A percentile compares a stretch with the other conserved stretches of the same genome.
These are phyloP conservation scores for Patagioenas fasciata DNA, from an alignment of 2,113 vertebrate genomes.

Conservation along the genomic window DNA sequence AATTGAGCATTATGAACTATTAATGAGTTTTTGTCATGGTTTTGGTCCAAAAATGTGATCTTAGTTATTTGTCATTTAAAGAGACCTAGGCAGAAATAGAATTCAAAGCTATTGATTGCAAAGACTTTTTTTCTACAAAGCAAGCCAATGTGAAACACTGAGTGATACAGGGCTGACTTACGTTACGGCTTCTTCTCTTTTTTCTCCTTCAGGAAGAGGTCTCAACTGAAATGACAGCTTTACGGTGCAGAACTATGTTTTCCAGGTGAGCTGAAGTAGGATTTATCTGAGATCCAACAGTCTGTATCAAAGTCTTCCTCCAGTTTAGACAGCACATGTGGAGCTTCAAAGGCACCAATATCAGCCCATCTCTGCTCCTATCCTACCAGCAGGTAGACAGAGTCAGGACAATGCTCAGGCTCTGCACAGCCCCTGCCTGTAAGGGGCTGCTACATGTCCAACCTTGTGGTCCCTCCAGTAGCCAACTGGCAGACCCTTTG, in stretches of 20 bases:
- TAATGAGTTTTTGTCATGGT: background rate
- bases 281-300: background rate
- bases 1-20: background rate
- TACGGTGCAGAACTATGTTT: background rate
- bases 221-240: background rate
- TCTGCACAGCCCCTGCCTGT: background rate
- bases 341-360: background rate
- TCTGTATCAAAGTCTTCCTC: background rate
- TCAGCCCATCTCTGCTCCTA: background rate
- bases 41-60: background rate
- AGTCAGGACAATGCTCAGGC: background rate
- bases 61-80: background rate
- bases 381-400: fast-evolving
- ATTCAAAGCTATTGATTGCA: slow-evolving; percentile 22
- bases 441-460: background rate
- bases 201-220: background rate
- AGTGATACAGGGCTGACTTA: background rate
- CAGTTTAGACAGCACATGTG: fast-evolving
- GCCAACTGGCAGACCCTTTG: background rate
- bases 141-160: background rate
- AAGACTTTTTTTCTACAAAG: slow-evolving; percentile 10
- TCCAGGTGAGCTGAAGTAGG: background rate
- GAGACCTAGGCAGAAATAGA: background rate
- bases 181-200: background rate
- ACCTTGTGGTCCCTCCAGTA: background rate